A percentile compares a stretch with the other conserved stretches of the same genome.
phyloP scores from a whole-genome alignment of 2,797 vertebrate species.

The Atherinosoma microstoma region DNA sequence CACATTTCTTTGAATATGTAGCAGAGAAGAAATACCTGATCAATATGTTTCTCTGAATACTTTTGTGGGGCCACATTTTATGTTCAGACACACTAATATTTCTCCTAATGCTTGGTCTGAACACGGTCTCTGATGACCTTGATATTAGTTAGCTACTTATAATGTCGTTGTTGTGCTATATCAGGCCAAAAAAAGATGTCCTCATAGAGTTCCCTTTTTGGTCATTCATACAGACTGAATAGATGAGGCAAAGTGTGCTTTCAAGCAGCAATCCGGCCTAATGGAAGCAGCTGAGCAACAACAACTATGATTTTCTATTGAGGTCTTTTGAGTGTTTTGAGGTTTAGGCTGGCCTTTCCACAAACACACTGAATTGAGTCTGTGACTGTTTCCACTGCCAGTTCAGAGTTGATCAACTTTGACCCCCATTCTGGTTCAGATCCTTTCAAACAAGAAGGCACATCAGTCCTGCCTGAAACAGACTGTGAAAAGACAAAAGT shows the following conservation, averaged over 20 bases:
- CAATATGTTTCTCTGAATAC: background rate
- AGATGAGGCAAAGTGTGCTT: background rate
- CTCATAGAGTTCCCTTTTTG: background rate
- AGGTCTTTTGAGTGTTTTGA: too few relatives aligned
- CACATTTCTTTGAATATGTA: background rate
- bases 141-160: background rate
- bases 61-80: background rate
- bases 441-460: background rate
- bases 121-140: background rate
- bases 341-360: background rate
- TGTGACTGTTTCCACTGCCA: background rate
- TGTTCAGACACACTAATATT: background rate
- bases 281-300: background rate
- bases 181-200: background rate
- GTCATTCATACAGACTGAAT: background rate
- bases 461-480: background rate
- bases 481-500: background rate
- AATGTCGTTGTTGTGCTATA: background rate
- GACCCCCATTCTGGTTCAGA: too few relatives aligned
- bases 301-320: background rate
- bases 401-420: too few relatives aligned
- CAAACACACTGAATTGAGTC: background rate
- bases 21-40: background rate
- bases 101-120: background rate
- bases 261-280: background rate